A percentile compares a stretch with the other conserved stretches of the same genome.
Evolutionary conservation across 2,888 invertebrate genomes (phyloP).

Genomic region (Cephus pulcher): DNA sequence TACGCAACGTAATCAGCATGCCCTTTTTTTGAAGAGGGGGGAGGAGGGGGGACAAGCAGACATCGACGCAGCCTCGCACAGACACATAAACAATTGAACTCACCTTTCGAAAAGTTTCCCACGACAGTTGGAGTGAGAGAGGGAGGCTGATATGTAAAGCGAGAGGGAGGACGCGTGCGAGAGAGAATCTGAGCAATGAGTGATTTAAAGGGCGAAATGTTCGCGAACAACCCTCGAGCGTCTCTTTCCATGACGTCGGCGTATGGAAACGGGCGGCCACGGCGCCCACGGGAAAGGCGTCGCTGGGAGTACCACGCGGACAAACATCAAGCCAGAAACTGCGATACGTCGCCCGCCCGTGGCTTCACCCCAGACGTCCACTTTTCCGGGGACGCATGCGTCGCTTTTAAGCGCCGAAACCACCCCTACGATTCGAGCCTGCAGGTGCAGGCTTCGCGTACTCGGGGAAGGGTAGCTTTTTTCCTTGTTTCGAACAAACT

Average conservation of each 20-base stretch:
- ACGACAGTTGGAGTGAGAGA: background rate
- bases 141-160: background rate
- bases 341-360: slow-evolving; percentile 58
- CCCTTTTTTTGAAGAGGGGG: background rate
- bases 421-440: slow-evolving; percentile 8
- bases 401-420: slow-evolving; percentile 55
- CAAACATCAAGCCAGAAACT: slow-evolving; percentile 65
- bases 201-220: background rate
- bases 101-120: background rate
- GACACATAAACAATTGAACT: background rate
- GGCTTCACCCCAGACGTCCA: slow-evolving; percentile 55
- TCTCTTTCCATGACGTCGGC: background rate
- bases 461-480: background rate
- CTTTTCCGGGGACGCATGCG: slow-evolving; percentile 55
- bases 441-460: background rate
- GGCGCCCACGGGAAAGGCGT: slow-evolving; percentile 16
- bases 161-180: background rate
- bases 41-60: background rate
- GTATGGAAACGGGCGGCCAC: slow-evolving; percentile 14
- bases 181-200: background rate
- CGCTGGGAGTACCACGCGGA: slow-evolving; percentile 52
- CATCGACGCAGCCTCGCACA: background rate
- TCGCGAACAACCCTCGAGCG: background rate
- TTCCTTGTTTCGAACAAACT: background rate
- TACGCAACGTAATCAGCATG: background rate